Evolutionary conservation across 2,797 vertebrate species (phyloP), one percentile per base, ranked within the genome.

Genomic region (Acropternis orthonyx): DNA sequence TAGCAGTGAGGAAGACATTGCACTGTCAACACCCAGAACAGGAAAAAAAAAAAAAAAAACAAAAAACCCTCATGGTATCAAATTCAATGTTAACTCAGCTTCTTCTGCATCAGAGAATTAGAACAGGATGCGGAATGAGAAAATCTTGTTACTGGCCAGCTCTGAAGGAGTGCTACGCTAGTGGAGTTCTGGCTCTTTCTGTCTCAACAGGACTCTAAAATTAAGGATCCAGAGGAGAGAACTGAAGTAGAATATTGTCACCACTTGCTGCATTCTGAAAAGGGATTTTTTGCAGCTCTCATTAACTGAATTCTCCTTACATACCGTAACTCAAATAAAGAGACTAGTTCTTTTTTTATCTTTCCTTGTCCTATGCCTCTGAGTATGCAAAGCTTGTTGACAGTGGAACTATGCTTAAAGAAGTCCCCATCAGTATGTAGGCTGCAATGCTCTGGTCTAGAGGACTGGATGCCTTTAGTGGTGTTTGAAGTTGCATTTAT

Each of bases 11-110:
- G 98, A 98, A 94, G 98, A 97, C 16, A 39, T 67, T 85, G 97
- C 98, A 75, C 98, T 98, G 32, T 98, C 98, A 95, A 98, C 98
- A 49, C 97, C 97, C 3, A 96, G 95, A 43, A 89, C 90, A 37
- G 93, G 72, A 82, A 92, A 72, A 95, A 97, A 27, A 94, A 79
- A 94, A 86, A 30, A 90, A 97, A 96, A 84, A n/a, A n/a, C n/a
- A n/a, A n/a, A n/a, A n/a, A n/a, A n/a, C n/a, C n/a, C n/a, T n/a
- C 12, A 71, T 86, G 75, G 73, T 87, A 88, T 22, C 15, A 44
- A 79, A 96, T 95, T 94, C 6, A 4, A 63, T 28, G 14, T 90
- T 93, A 93, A 56, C 67, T 37, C 19, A 62, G 27, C 7, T 69
- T 44, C 58, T 79, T 79, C n/a, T 67, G 36, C 20, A 37, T 34